A percentile compares a stretch with the other conserved stretches of the same genome.
These are phyloP conservation scores for Polydrusus cervinus DNA, from an alignment of 2,888 invertebrate species.

Conservation along the genomic window DNA sequence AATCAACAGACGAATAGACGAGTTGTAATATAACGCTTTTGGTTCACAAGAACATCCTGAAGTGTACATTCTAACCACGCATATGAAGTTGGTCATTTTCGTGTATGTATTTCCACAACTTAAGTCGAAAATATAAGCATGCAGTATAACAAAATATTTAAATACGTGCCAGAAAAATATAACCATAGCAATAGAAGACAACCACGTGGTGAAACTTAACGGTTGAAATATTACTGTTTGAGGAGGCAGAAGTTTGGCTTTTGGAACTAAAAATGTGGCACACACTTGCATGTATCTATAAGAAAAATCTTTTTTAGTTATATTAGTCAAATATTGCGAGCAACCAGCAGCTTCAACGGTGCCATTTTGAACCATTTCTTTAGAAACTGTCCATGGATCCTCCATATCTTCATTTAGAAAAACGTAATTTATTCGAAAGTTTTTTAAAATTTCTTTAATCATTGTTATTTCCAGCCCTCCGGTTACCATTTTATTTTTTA, in stretches of 20 bases:
- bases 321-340: slow-evolving; percentile 57
- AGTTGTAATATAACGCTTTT: not conserved
- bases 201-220: slow-evolving; percentile 48
- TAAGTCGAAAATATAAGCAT: not conserved
- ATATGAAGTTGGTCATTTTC: not conserved
- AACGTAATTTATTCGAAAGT: slow-evolving; percentile 53
- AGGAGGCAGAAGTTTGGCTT: slow-evolving; percentile 59
- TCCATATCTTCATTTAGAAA: slow-evolving; percentile 15
- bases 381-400: slow-evolving; percentile 53
- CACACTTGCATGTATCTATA: slow-evolving; percentile 59
- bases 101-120: not conserved
- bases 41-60: not conserved
- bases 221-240: slow-evolving; percentile 60
- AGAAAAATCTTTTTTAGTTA: slow-evolving; percentile 54
- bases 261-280: slow-evolving; percentile 62
- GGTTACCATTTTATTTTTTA: slow-evolving; percentile 30
- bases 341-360: slow-evolving; percentile 59
- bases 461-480: slow-evolving; percentile 58
- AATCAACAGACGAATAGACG: not conserved
- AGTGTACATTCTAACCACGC: slow-evolving; percentile 19
- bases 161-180: not conserved
- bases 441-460: slow-evolving; percentile 57
- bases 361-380: slow-evolving; percentile 50
- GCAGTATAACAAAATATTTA: not conserved
- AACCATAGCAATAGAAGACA: slow-evolving; percentile 18